Base-by-base conservation (phyloP, 2,797 vertebrate species). In the Spondyliosoma cantharus region DNA sequence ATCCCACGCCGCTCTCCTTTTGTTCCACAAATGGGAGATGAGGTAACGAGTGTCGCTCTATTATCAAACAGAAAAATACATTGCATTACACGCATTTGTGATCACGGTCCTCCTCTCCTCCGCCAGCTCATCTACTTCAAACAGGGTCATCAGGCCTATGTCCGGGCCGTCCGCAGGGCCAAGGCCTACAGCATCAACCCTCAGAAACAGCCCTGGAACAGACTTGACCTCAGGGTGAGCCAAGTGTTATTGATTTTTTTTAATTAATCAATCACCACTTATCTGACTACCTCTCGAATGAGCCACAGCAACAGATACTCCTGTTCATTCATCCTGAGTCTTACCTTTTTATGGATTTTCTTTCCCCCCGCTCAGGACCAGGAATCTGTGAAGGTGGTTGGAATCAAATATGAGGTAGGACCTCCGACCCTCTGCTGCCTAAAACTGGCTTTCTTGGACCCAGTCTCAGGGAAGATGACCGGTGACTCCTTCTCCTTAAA, bases 151-250 rank as follows among this genome's bases (percentile, higher is more conserved):
- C 98, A 99, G 94, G 98, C 98, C 54, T 99, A 99, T 15, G 96
- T 98, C 24, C 94, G 97, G 48, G 98, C 98, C 1, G 97, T 99
- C 56, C 96, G 96, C 84, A 97, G 96, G 89, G 96, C 96, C 82
- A 98, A 98, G 91, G 96, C 95, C 83, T 99, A 99, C 90, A 97
- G 95, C 80, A 94, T 99, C 92, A 98, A 98, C 94, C 95, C 96
- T 88, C 97, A 98, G 90, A 99, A 99, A 88, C 98, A 99, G 90
- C 97, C 98, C 20, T 99, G 98, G 97, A 99, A 98, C 94, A 97
- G 96, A 95, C 96, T 97, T 88, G 95, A 99, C 93, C 97, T 99
- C 96, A 97, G 98, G 97, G 98, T 99, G 90, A 87, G 75, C 2
- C 57, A 37, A 6, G 42, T 69, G 29, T 69, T 46, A 8, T 71